Evolutionary conservation across 2,113 vertebrate genomes (phyloP).

Genomic region (Planiliza haematocheilus): DNA sequence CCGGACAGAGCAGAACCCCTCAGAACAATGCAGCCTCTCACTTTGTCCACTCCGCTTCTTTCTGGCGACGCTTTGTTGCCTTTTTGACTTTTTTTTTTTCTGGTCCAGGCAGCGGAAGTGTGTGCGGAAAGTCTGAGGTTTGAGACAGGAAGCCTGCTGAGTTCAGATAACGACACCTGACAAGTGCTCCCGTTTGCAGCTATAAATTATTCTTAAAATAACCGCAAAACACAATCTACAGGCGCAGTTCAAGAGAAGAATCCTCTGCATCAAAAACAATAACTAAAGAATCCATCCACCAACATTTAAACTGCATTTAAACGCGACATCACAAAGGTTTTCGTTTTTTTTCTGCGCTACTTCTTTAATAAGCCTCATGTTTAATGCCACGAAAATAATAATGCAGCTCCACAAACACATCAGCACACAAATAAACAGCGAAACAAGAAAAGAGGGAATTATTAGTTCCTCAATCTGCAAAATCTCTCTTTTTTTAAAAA

Average conservation of each 20-base stretch:
- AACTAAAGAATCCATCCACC: not conserved
- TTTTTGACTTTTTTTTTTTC: slow-evolving; percentile 32
- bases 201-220: slow-evolving; percentile 85
- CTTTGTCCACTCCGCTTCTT: slow-evolving; percentile 45
- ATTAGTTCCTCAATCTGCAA: slow-evolving; percentile 45
- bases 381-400: not conserved
- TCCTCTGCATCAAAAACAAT: slow-evolving; percentile 10
- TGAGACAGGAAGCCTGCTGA: slow-evolving; percentile 85
- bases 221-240: slow-evolving; percentile 64
- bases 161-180: slow-evolving; percentile 88
- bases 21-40: slow-evolving; percentile 44
- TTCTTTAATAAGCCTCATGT: not conserved
- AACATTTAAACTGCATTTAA: too few species aligned
- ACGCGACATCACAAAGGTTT: too few species aligned
- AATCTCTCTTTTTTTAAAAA: not conserved
- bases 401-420: not conserved
- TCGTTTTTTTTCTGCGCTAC: not conserved
- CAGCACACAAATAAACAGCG: not conserved
- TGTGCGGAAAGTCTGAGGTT: slow-evolving; percentile 86
- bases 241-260: slow-evolving; percentile 28
- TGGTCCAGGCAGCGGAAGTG: slow-evolving; percentile 79
- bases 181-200: slow-evolving; percentile 77
- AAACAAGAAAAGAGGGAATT: slow-evolving; percentile 10
- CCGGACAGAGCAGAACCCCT: not conserved
- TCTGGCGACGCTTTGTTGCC: slow-evolving; percentile 57